A percentile compares a stretch with the other conserved stretches of the same genome.
phyloP scores from a whole-genome alignment of 2,797 vertebrate genomes.

The Gymnoscopelus microlampas region DNA sequence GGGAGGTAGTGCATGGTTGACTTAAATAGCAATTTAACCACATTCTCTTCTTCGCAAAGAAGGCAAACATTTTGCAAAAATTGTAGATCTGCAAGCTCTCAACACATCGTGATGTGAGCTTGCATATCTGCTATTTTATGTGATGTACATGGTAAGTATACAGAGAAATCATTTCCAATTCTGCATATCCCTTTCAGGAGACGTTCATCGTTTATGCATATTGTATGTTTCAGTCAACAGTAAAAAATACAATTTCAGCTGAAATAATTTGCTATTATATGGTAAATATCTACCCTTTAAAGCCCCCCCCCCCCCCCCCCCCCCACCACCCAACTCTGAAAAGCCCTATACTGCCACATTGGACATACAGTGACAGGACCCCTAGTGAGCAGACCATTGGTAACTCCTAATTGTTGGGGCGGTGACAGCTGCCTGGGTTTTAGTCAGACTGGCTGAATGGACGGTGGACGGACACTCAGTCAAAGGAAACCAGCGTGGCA shows the following conservation, averaged over 20 bases:
- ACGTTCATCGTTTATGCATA: no score
- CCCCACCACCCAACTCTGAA: no score
- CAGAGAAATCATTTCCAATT: no score
- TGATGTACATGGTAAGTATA: no score
- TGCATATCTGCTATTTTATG: no score
- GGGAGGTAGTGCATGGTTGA: no score
- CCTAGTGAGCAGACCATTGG: slow-evolving; percentile 59
- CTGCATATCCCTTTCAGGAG: no score
- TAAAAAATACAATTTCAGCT: neutral
- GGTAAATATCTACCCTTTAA: neutral
- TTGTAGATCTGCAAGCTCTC: no score
- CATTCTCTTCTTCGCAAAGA: no score
- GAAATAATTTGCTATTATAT: neutral
- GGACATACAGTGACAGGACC: slow-evolving; percentile 40
- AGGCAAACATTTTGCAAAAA: no score
- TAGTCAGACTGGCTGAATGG: slow-evolving; percentile 54
- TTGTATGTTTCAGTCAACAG: neutral
- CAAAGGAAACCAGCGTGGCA: slow-evolving; percentile 61
- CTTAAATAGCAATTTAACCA: no score
- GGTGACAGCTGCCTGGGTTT: slow-evolving; percentile 63
- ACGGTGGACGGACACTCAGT: slow-evolving; percentile 63
- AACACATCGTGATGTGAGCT: no score
- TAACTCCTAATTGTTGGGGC: slow-evolving; percentile 70
- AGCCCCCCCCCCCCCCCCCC: neutral
- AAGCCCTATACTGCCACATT: slow-evolving; percentile 40